Evolutionary conservation across 1,140 invertebrate species (phyloP).

Genomic region (Pseudachorutes palmiensis): DNA sequence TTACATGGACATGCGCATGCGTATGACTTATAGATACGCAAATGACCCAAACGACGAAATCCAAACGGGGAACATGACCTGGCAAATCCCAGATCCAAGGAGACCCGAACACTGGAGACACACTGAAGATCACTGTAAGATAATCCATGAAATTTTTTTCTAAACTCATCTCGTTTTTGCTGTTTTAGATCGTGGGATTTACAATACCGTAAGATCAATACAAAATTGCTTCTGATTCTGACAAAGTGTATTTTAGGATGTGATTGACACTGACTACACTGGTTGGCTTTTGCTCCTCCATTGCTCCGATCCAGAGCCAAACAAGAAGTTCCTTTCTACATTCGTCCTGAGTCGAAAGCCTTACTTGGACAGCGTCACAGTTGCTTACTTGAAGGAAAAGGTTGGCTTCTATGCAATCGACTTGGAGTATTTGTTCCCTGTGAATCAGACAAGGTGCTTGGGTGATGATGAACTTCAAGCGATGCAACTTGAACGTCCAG

Average conservation of each 20-base stretch:
- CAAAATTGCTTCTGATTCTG: no score
- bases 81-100: constrained; percentile 62
- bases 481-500: no score
- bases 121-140: constrained; percentile 68
- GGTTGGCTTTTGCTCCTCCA: constrained; percentile 72
- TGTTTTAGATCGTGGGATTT: constrained; percentile 68
- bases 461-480: background rate
- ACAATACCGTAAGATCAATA: no score
- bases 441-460: constrained; percentile 52
- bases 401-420: constrained; percentile 65
- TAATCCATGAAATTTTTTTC: background rate
- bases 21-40: constrained; percentile 70
- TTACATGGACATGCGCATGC: constrained; percentile 60
- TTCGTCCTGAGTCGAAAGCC: constrained; percentile 64
- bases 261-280: constrained; percentile 71
- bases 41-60: constrained; percentile 68
- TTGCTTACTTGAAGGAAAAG: constrained; percentile 53
- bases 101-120: constrained; percentile 74
- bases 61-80: constrained; percentile 73
- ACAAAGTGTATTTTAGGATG: no score
- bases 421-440: constrained; percentile 69
- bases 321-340: constrained; percentile 69
- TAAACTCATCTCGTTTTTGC: constrained; percentile 18
- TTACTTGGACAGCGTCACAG: constrained; percentile 53
- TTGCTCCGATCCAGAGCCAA: constrained; percentile 69